Evolutionary conservation across 2,113 vertebrate species (phyloP), one percentile per base, ranked within the genome.

Genomic region (Trogon melanurus): DNA sequence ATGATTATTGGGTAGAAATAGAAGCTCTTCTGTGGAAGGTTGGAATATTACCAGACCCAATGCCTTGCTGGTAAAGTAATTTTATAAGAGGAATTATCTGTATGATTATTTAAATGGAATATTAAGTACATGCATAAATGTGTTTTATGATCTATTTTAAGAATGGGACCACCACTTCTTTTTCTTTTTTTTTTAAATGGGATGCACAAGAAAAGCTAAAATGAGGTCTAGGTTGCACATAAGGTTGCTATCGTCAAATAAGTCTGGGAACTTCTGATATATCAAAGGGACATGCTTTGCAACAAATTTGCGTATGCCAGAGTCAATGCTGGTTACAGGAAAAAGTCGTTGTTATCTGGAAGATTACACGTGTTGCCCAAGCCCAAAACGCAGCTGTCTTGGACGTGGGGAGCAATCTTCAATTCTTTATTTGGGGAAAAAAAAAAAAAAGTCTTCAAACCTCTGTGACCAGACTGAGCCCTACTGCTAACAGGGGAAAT

Each of bases 1-100:
- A 38, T 74, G 6, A 44, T 25, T 64, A 50, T 34, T 65, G 65
- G 27, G 22, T 61, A 65, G 70, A 89, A 88, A 83, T 25, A 41
- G 30, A 91, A 94, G 16, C 5, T 60, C 50, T 66, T 85, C 48
- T 23, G 4, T 78, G 44, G 56, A 83, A 85, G 16, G 19, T 72
- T 71, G 62, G 79, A 58, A 88, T 58, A 51, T 75, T 85, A 56
- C 66, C 57, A 91, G 93, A 83, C 74, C 51, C 84, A 91, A 96
- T 94, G 64, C 65, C 72, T 61, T 91, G 51, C 48, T 75, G 87
- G 75, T 88, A 32, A 82, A 60, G 10, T 89, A 44, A 78, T 82
- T 91, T 85, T 61, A 6, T 56, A 67, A 65, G 65, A 88, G 30
- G 19, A 81, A 66, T 86, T 82, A 54, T 27, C 72, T 71, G 11